Percentiles rank a stretch among this genome's conserved stretches.
These are phyloP conservation scores for Cephus pygmeus DNA, from an alignment of 2,888 invertebrate genomes.

Conservation along the genomic window DNA sequence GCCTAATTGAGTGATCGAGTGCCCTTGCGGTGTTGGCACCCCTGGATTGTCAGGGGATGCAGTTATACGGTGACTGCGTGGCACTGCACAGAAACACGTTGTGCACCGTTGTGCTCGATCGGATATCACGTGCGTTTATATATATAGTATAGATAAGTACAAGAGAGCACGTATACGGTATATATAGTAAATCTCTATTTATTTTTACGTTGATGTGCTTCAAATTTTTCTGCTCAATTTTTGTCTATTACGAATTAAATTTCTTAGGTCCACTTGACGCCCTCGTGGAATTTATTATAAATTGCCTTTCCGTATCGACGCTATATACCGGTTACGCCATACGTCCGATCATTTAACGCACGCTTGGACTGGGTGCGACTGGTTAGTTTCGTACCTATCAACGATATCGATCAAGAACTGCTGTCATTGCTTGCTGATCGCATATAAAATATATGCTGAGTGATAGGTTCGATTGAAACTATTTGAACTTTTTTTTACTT, in stretches of 20 bases:
- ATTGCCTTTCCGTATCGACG: not conserved
- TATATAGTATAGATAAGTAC: not conserved
- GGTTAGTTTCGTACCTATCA: not conserved
- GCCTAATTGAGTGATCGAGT: slow-evolving; percentile 61
- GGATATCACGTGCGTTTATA: not conserved
- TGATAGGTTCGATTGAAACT: not conserved
- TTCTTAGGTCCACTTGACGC: not conserved
- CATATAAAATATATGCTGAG: not conserved
- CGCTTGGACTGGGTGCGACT: not conserved
- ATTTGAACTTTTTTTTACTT: not conserved
- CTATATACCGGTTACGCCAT: not conserved
- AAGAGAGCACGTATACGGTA: not conserved
- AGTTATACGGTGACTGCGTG: not conserved
- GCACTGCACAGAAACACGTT: not conserved
- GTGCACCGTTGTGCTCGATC: not conserved
- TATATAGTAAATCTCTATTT: not conserved
- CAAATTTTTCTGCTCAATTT: not conserved
- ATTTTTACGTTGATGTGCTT: not conserved
- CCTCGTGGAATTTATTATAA: not conserved
- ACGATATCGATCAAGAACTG: not conserved
- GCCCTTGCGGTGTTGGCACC: slow-evolving; percentile 56
- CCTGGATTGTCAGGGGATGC: slow-evolving; percentile 41
- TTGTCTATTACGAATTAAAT: not conserved
- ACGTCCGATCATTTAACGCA: not conserved
- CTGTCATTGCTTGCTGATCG: not conserved